These are phyloP conservation scores for Portevinia maculata DNA, from an alignment of 2,888 invertebrate genomes.

Conservation along the genomic window DNA sequence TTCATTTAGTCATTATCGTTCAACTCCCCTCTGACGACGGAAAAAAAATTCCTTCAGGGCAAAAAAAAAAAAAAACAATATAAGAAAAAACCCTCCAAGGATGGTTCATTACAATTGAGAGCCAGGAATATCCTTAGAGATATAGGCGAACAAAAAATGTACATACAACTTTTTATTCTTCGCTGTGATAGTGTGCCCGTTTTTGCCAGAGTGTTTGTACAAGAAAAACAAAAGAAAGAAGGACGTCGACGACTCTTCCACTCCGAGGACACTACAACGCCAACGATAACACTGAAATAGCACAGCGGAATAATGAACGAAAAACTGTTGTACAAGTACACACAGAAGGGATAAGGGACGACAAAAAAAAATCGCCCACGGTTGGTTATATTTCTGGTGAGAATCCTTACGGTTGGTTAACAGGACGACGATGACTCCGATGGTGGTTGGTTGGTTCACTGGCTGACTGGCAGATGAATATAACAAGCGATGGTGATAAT, in stretches of 20 bases:
- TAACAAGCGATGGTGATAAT: slow-evolving; percentile 45
- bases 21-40: not conserved
- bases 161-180: slow-evolving; percentile 38
- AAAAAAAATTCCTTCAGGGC: not conserved
- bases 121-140: slow-evolving; percentile 14
- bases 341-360: slow-evolving; percentile 14
- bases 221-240: slow-evolving; percentile 58
- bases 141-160: slow-evolving; percentile 15
- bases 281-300: slow-evolving; percentile 9
- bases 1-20: slow-evolving; percentile 5
- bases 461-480: slow-evolving; percentile 39
- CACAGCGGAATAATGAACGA: slow-evolving; percentile 30
- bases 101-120: slow-evolving; percentile 45
- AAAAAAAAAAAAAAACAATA: not conserved
- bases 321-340: slow-evolving; percentile 30
- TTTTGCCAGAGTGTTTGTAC: slow-evolving; percentile 44
- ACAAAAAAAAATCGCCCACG: slow-evolving; percentile 65
- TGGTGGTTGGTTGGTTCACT: slow-evolving; percentile 62
- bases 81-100: slow-evolving; percentile 26
- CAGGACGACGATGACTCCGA: slow-evolving; percentile 52
- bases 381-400: slow-evolving; percentile 66
- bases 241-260: slow-evolving; percentile 24
- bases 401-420: slow-evolving; percentile 68
- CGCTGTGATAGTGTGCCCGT: slow-evolving; percentile 29
- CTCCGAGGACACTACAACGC: slow-evolving; percentile 25